Evolutionary conservation across 2,113 vertebrate genomes (phyloP).

Genomic region (Perccottus glenii): DNA sequence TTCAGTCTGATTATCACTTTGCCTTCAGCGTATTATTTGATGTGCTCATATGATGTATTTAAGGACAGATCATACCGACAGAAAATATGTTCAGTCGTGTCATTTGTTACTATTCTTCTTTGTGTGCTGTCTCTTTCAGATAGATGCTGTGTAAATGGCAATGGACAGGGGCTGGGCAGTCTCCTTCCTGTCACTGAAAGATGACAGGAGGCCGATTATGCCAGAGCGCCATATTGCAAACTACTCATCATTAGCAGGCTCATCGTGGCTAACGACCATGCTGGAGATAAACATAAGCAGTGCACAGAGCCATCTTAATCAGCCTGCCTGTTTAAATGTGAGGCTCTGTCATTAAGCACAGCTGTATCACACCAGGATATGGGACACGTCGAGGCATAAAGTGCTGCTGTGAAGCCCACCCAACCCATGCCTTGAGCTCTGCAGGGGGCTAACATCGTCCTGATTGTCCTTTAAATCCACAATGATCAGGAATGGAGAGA

Average conservation of each 20-base stretch:
- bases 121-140: constrained; percentile 46
- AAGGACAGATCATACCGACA: constrained; percentile 30
- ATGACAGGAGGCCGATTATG: constrained; percentile 68
- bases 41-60: constrained; percentile 35
- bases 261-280: constrained; percentile 67
- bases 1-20: constrained; percentile 33
- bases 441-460: constrained; percentile 29
- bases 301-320: constrained; percentile 66
- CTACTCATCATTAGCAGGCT: constrained; percentile 71
- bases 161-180: constrained; percentile 48
- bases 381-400: constrained; percentile 61
- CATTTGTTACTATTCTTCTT: constrained; percentile 42
- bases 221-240: constrained; percentile 75
- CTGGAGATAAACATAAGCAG: constrained; percentile 67
- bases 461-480: constrained; percentile 53
- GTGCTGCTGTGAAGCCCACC: constrained; percentile 32
- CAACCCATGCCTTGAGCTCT: constrained; percentile 48
- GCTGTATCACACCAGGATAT: constrained; percentile 66
- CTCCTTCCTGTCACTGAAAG: constrained; percentile 52
- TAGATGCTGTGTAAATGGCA: constrained; percentile 47
- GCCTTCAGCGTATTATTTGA: constrained; percentile 51
- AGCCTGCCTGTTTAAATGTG: constrained; percentile 66
- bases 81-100: constrained; percentile 29
- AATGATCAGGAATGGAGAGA: constrained; percentile 54
- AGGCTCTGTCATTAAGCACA: constrained; percentile 70